Evolutionary conservation across 1,140 invertebrate species (phyloP), one percentile per base, ranked within the genome.

Genomic region (Chelonus insularis): DNA sequence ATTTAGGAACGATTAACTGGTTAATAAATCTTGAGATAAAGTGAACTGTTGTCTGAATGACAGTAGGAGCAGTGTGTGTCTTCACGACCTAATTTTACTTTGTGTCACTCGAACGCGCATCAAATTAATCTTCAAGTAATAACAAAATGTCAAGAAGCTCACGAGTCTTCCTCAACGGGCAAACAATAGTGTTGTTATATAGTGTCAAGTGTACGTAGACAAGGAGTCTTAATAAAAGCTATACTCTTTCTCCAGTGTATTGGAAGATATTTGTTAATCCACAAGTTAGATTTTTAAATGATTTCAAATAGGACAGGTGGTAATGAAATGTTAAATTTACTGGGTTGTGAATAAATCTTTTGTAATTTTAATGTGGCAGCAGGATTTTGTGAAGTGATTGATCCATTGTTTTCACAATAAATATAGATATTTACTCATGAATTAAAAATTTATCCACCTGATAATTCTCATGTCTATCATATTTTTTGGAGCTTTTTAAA

Each of bases 101-200:
- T 50, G 57, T 51, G 57, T 37, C 37, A 63, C 57, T 68, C 62
- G 56, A 70, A 72, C 57, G 70, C 59, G 48, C 62, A 68, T 67
- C 71, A 65, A 72, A 72, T 72, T 72, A 72, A 72, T 72, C 51
- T 62, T 37, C n/a, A 34, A 18, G 51, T 62, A 67, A 64, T 65
- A 68, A 70, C 57, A 67, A 70, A 66, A 68, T 67, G 63, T 70
- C 64, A 67, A 66, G 62, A 39, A 66, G 57, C 48, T 50, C 37
- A 32, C 39, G 55, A 60, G 36, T 60, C 43, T 48, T 34, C 23
- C 41, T 57, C 36, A 43, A 47, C 43, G 29, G 41, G 37, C 8
- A 57, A 57, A 63, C 62, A 69, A 68, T 62, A 54, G 48, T 54
- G 52, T 67, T 65, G 63, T 65, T 60, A 56, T 62, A 36, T 16